Percentiles rank a stretch among this genome's conserved stretches.
Evolutionary conservation across 2,113 vertebrate species (phyloP).

Genomic region (Tetrao urogallus): DNA sequence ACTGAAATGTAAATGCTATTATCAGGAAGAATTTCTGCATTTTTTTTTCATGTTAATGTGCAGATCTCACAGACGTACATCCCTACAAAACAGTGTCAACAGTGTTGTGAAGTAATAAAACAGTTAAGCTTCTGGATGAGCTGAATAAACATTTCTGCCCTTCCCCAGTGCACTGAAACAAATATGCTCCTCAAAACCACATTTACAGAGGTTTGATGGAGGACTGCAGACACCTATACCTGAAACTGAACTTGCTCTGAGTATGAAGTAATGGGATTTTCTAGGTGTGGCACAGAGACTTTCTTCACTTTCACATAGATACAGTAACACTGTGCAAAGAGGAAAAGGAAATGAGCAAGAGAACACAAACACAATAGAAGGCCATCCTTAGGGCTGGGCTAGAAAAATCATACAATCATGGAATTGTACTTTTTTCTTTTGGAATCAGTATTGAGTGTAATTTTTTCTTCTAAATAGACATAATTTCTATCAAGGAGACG

Average conservation of each 20-base stretch:
- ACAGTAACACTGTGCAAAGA: not conserved
- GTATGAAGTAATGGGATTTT: not conserved
- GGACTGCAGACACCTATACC: rapidly evolving
- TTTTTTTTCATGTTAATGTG: not conserved
- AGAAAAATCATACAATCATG: not conserved
- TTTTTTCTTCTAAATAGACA: not conserved
- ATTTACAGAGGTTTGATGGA: not conserved
- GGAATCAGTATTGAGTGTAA: not conserved
- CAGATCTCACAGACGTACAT: not conserved
- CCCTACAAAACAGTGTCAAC: not conserved
- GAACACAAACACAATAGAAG: not conserved
- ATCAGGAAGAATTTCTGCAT: not conserved
- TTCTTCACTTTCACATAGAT: not conserved
- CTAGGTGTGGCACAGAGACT: not conserved
- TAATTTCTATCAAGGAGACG: not conserved
- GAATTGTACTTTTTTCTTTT: not conserved
- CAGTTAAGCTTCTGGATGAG: not conserved
- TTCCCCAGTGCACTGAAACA: not conserved
- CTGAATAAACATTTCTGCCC: not conserved
- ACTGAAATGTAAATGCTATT: slow-evolving; percentile 76
- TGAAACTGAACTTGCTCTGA: not conserved
- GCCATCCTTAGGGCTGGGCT: not conserved
- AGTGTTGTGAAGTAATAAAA: not conserved
- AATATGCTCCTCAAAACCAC: not conserved
- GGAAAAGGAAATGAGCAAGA: not conserved